Evolutionary conservation across 1,140 invertebrate genomes (phyloP), one percentile per base, ranked within the genome.

Genomic region (Heliothis virescens): DNA sequence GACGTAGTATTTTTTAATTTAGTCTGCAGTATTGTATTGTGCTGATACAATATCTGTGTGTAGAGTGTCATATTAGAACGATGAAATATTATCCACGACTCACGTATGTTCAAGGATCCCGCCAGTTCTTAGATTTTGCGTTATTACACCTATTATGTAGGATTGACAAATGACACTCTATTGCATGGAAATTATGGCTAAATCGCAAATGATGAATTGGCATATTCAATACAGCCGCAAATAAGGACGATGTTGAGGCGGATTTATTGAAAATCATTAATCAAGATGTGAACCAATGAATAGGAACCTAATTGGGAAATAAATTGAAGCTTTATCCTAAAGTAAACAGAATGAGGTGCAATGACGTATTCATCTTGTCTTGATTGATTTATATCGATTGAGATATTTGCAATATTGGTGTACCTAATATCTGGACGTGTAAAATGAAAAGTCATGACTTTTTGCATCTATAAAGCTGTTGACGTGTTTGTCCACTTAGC

Each of bases 141-240:
- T 55, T 72, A 55, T 72, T 16, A 57, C 47, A 71, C 67, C 47
- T 72, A 72, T 57, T 72, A 29, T 55, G 18, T 57, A 12, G 10
- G 26, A 72, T 12, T 72, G 69, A 72, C 69, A 72, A 72, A 72
- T 72, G 69, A 72, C 29, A 72, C 52, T 72, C 13, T 48, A 3
- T 48, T 53, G 21, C 67, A n/a, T 71, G 48, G 9, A 53, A 69
- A 69, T 52, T 12, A 72, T 41, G 1, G 26, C 7, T 48, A 41
- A 63, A 69, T 21, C 0, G 67, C 12, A 57, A 57, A 72, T 57
- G 69, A 55, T 72, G 52, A 72, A 72, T 72, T 41, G 26, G 26
- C 50, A 18, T 55, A 29, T 57, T 72, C 69, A 72, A 72, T 72
- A 55, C 29, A 55, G 29, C 4, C 67, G 69, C 16, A 41, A 72